These are phyloP conservation scores for Lasioglossum baleicum DNA, from an alignment of 1,140 invertebrate species.

Conservation along the genomic window DNA sequence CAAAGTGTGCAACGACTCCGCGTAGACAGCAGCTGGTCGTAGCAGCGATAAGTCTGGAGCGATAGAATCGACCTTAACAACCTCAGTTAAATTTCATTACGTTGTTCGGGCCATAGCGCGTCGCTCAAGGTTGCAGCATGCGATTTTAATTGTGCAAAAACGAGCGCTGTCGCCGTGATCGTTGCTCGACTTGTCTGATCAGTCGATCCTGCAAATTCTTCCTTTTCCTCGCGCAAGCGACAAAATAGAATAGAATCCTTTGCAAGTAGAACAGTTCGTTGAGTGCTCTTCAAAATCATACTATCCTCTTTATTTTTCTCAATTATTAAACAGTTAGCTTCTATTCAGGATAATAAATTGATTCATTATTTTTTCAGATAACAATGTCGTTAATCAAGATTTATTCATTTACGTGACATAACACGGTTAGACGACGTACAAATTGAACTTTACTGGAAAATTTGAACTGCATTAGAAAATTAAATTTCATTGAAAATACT, in stretches of 20 bases:
- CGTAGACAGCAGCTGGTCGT: slow-evolving; percentile 21
- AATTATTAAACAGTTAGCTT: too few relatives aligned
- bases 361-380: too few relatives aligned
- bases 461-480: too few relatives aligned
- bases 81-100: slow-evolving; percentile 61
- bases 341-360: too few relatives aligned
- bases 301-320: too few relatives aligned
- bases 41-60: slow-evolving; percentile 14
- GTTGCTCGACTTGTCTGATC: slow-evolving; percentile 22
- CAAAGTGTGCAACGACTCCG: slow-evolving; percentile 18
- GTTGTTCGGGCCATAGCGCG: slow-evolving; percentile 15
- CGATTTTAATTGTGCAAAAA: slow-evolving; percentile 61
- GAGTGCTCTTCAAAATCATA: too few relatives aligned
- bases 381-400: too few relatives aligned
- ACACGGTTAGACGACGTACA: too few relatives aligned
- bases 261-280: too few relatives aligned
- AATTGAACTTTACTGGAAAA: too few relatives aligned
- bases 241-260: not conserved
- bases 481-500: too few relatives aligned
- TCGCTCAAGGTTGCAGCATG: slow-evolving; percentile 48
- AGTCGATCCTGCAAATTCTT: slow-evolving; percentile 11
- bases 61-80: slow-evolving; percentile 59
- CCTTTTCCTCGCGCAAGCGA: not conserved
- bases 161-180: slow-evolving; percentile 45
- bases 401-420: too few relatives aligned